Conservation (phyloP, 1,140 invertebrate species). For the Diachasma alloeum region DNA sequence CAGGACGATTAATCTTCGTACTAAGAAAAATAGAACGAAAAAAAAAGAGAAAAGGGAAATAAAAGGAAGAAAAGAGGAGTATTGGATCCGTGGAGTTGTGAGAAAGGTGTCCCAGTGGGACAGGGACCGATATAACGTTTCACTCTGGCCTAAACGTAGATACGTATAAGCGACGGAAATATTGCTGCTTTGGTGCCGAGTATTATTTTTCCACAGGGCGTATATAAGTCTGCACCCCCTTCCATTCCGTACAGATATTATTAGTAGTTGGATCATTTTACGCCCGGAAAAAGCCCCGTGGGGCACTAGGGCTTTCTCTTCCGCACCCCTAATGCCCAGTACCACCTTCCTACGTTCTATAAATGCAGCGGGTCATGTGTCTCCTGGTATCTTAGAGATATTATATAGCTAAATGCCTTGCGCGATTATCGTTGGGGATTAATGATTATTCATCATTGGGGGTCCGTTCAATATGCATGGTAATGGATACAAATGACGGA, state of each 20-base stretch:
- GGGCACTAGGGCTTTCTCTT: conserved; percentile 7
- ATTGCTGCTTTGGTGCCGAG: conserved; percentile 7
- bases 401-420: not conserved
- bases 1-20: conserved; percentile 59
- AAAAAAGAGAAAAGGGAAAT: conserved; percentile 10
- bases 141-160: conserved; percentile 37
- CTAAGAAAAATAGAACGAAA: conserved; percentile 31
- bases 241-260: conserved; percentile 23
- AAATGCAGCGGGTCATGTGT: not conserved
- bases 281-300: conserved; percentile 23
- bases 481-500: conserved; percentile 10
- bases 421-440: conserved; percentile 16
- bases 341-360: not conserved
- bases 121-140: conserved; percentile 54
- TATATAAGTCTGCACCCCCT: not conserved
- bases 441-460: conserved; percentile 21
- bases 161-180: conserved; percentile 29
- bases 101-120: conserved; percentile 47
- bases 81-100: conserved; percentile 48
- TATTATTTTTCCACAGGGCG: conserved; percentile 30
- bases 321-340: not conserved
- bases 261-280: conserved; percentile 36
- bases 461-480: conserved; percentile 16
- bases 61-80: conserved; percentile 33
- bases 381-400: conserved; percentile 10